These are phyloP conservation scores for Alethe castanea DNA, from an alignment of 2,113 vertebrate species.

Conservation along the genomic window DNA sequence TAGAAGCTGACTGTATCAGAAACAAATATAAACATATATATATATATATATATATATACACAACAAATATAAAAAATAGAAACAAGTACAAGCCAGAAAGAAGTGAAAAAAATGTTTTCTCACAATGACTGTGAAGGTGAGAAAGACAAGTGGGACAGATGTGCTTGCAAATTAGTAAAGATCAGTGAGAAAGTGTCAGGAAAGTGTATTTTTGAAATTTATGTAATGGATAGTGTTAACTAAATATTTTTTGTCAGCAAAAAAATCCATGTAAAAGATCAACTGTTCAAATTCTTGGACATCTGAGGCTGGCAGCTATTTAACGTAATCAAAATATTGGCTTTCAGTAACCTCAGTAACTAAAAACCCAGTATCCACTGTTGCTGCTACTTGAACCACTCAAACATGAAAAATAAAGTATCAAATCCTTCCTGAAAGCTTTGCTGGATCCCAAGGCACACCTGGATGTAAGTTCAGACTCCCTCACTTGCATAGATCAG, in stretches of 20 bases:
- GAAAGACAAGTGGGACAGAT: neutral
- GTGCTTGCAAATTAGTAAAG: neutral
- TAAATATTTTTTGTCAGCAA: neutral
- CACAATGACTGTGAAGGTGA: neutral
- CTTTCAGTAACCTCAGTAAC: neutral
- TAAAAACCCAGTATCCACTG: neutral
- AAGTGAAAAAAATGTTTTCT: neutral
- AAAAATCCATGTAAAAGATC: neutral
- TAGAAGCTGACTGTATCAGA: neutral
- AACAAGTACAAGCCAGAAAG: neutral
- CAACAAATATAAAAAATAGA: neutral
- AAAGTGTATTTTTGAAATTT: neutral
- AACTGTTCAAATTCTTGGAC: neutral
- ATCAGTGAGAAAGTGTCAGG: neutral
- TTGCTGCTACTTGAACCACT: slow-evolving; percentile 7
- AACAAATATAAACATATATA: too few species aligned
- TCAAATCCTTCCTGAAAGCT: neutral
- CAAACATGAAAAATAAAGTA: neutral
- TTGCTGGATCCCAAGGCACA: slow-evolving; percentile 3
- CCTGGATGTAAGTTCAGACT: slow-evolving; percentile 17
- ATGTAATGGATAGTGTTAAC: neutral
- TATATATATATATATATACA: too few species aligned
- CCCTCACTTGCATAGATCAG: neutral
- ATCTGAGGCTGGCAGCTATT: neutral
- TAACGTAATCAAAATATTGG: neutral